phyloP scores from a whole-genome alignment of 2,113 vertebrate genomes.

The Athene noctua region DNA sequence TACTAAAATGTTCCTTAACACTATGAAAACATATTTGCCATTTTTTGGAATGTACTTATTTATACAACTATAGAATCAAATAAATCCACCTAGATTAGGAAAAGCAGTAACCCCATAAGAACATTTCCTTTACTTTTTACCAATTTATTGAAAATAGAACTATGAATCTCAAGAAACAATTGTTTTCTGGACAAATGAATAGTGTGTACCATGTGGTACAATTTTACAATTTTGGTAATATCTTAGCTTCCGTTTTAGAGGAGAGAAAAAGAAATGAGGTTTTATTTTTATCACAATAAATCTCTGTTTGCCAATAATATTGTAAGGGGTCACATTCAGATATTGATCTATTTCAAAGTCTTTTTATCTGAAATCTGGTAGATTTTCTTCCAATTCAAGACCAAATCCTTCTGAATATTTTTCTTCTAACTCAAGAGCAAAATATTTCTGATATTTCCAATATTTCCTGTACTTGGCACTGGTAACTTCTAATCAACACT shows the following conservation, averaged over 20 bases:
- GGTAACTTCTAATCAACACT: neutral
- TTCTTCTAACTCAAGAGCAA: neutral
- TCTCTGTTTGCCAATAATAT: neutral
- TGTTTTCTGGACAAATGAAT: neutral
- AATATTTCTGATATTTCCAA: neutral
- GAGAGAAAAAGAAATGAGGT: neutral
- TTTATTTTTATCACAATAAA: neutral
- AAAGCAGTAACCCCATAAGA: neutral
- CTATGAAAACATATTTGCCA: neutral
- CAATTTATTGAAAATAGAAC: neutral
- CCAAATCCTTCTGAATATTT: neutral
- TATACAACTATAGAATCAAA: neutral
- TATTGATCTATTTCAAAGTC: neutral
- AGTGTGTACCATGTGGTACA: neutral
- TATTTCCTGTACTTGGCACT: neutral
- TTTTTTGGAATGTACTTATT: neutral
- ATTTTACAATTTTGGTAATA: neutral
- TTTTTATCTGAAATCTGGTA: neutral
- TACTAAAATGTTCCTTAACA: slow-evolving; percentile 1
- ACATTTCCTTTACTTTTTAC: neutral
- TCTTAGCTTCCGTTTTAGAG: neutral
- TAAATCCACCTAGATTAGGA: neutral
- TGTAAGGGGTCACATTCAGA: neutral
- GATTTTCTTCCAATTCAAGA: neutral
- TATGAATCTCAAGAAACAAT: neutral